Percentiles rank a stretch among this genome's conserved stretches.
Evolutionary conservation across 2,113 vertebrate genomes (phyloP).

Genomic region (Oncorhynchus gorbuscha): DNA sequence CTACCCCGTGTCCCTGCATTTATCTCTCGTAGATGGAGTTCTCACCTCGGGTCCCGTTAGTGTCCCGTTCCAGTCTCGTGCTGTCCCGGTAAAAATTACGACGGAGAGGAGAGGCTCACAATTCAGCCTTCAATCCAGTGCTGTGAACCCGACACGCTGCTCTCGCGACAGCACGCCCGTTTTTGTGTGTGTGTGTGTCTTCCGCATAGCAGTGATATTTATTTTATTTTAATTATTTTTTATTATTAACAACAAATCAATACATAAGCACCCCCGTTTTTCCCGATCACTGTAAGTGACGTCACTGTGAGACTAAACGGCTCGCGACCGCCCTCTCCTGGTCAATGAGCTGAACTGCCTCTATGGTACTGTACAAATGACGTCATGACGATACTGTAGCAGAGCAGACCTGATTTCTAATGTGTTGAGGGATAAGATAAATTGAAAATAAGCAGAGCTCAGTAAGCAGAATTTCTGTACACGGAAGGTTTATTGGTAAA

Average conservation of each 20-base stretch:
- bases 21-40: too few relatives aligned
- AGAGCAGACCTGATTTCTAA: too few relatives aligned
- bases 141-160: constrained; percentile 55
- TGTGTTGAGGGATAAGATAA: too few relatives aligned
- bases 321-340: constrained; percentile 57
- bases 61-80: constrained; percentile 53
- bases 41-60: too few relatives aligned
- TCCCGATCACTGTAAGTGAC: constrained; percentile 41
- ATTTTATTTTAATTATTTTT: too few relatives aligned
- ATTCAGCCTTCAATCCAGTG: constrained; percentile 59
- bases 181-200: too few relatives aligned
- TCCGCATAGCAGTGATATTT: too few relatives aligned
- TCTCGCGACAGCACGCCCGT: constrained; percentile 65
- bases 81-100: constrained; percentile 49
- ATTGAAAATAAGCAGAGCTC: background rate
- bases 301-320: constrained; percentile 26
- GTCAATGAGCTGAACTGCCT: constrained; percentile 15
- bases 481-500: constrained; percentile 63
- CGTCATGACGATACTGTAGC: constrained; percentile 36
- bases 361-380: constrained; percentile 25
- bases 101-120: constrained; percentile 34
- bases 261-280: constrained; percentile 1
- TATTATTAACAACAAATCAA: too few relatives aligned
- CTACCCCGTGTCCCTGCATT: background rate
- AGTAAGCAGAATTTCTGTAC: constrained; percentile 36